Evolutionary conservation across 2,797 vertebrate species (phyloP), one percentile per base, ranked within the genome.

Genomic region (Myioborus melanocephalus): DNA sequence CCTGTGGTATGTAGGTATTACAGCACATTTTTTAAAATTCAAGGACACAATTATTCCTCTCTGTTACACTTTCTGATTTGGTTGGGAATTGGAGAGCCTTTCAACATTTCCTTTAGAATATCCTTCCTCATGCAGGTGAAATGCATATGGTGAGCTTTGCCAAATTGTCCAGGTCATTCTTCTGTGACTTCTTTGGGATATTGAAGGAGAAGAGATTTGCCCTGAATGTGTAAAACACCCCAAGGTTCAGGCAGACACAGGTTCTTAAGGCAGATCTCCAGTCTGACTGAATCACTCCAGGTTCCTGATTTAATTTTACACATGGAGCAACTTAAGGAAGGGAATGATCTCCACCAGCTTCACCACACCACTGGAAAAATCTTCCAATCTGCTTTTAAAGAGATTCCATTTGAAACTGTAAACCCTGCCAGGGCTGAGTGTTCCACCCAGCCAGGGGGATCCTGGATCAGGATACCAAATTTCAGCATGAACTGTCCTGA

Each of bases 1-100:
- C 97, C 97, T 97, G 97, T 97, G 97, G 97, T 14, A 43, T 1
- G 1, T 49, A 66, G 65, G 83, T 66, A 97, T 97, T 94, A 97
- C 91, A 97, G 56, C 96, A 96, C 72, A 3, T 56, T 28, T 70
- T 13, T 65, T 75, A 28, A 8, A 46, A 82, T 64, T 56, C 37
- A 52, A 44, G 47, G 65, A 89, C 37, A 49, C 59, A 80, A 73
- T 27, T n/a, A 56, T 69, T 75, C 81, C 22, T 24, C 22, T 53
- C 66, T 66, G 10, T 56, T 28, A 1, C 0, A 14, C 19, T 19
- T 21, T 32, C 49, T 55, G 56, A 12, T 47, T 61, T 30, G 8
- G 21, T 21, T 30, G 41, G 72, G 26, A 75, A 57, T 26, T 39
- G 8, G 12, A 52, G 21, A 8, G 7, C 14, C 27, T 77, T 64